These are phyloP conservation scores for Hecatera dysodea DNA, from an alignment of 2,888 invertebrate species.

Conservation along the genomic window DNA sequence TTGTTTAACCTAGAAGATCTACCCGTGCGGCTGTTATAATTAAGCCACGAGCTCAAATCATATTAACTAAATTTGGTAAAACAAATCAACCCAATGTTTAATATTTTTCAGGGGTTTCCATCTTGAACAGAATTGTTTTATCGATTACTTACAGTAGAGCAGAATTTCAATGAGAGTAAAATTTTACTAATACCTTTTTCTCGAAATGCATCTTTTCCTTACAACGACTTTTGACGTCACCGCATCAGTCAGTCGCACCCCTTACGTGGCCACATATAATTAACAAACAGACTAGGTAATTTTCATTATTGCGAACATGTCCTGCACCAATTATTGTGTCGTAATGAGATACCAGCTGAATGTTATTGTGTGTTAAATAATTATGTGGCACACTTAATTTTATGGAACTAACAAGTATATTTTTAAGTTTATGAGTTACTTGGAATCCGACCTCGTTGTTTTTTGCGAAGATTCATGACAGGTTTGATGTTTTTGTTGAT, in stretches of 20 bases:
- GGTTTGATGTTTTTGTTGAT: constrained; percentile 10
- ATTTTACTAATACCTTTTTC: neutral
- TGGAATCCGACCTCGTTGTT: neutral
- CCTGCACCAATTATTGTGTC: constrained; percentile 32
- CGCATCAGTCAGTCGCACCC: constrained; percentile 22
- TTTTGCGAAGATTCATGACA: neutral
- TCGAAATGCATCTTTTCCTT: neutral
- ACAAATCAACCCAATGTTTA: no score
- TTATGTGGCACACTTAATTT: constrained; percentile 47
- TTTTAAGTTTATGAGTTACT: constrained; percentile 35
- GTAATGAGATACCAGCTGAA: constrained; percentile 58
- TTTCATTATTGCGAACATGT: constrained; percentile 45
- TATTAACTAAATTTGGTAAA: no score
- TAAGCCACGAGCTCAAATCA: no score
- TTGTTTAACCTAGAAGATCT: no score
- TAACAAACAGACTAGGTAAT: constrained; percentile 49
- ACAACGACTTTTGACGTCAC: neutral
- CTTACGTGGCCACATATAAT: constrained; percentile 43
- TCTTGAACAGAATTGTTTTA: no score
- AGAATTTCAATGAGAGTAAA: no score
- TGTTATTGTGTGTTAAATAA: constrained; percentile 60
- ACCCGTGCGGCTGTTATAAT: no score
- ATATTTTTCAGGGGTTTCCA: no score
- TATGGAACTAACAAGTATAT: constrained; percentile 36
- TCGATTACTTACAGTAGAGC: no score